Base-by-base conservation (phyloP, 92 coral and sea anemone genomes). In the Phenganax stokvisi region DNA sequence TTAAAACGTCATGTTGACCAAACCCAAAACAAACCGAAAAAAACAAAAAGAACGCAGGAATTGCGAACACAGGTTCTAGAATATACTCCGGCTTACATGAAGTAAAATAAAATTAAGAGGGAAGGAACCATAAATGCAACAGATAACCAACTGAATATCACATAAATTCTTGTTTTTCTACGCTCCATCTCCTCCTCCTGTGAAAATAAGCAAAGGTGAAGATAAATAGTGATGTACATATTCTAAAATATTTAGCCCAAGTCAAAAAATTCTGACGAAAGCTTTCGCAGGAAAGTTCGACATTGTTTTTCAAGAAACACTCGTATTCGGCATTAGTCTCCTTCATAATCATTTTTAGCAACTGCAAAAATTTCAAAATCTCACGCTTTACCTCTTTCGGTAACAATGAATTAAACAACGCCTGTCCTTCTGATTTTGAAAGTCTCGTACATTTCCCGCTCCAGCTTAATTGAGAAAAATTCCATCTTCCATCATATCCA, bases 71-170 rank as follows among this genome's bases (percentile, higher is more conserved):
- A 37, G 47, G 47, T 37, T 37, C 47, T 5, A 52, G 51, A 65
- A 27, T 10, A 11, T 5, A 9, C 12, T 9, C 1, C 0, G 2
- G 52, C 90, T 81, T 81, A 88, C 90, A 88, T 81, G 81, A 85
- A 65, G 77, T 84, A 81, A 9, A 87, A 88, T 20, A 85, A 63
- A 12, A 88, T 12, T 3, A 81, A 63, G 84, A 88, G 84, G 12
- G 88, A 56, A 54, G 88, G 90, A 30, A 88, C 72, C 80, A 88
- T 80, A 59, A 85, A 54, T 9, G 86, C 55, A 20, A 85, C 71
- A 13, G 84, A 83, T 28, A 88, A 12, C 90, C 90, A 88, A 57
- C 84, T 85, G 75, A 81, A 57, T 71, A 74, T 81, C 15, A 85
- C 63, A 51, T 85, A 81, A 37, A 85, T 74, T n/a, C 71, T 70